Conservation (phyloP, 2,113 vertebrate species). For the Mustelus asterias region DNA sequence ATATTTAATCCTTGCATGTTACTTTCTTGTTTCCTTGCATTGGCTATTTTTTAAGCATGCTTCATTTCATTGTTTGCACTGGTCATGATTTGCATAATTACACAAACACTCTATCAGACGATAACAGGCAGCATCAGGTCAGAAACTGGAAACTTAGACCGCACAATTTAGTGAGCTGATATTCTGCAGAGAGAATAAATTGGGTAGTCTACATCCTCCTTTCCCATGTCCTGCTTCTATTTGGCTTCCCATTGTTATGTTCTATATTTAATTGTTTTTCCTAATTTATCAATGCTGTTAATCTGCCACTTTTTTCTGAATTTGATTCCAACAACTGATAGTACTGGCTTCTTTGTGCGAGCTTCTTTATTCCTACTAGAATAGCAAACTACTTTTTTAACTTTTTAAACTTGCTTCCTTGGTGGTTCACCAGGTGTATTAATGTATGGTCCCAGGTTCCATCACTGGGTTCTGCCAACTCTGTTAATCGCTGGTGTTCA, state of each 20-base stretch:
- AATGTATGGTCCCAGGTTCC: neutral
- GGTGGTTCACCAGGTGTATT: neutral
- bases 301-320: neutral
- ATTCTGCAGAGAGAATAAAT: neutral
- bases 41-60: neutral
- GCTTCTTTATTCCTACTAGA: neutral
- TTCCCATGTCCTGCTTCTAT: neutral
- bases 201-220: neutral
- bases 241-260: neutral
- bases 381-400: neutral
- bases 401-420: neutral
- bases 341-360: neutral
- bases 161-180: neutral
- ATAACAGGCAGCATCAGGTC: neutral
- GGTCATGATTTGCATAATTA: neutral
- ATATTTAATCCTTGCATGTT: neutral
- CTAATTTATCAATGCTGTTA: neutral
- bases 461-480: neutral
- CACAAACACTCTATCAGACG: neutral
- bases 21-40: neutral
- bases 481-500: neutral
- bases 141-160: neutral
- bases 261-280: neutral
- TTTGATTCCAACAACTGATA: neutral
- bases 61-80: neutral